Base-by-base conservation (phyloP, 2,113 vertebrate genomes). In the Eudyptes chrysolophus region DNA sequence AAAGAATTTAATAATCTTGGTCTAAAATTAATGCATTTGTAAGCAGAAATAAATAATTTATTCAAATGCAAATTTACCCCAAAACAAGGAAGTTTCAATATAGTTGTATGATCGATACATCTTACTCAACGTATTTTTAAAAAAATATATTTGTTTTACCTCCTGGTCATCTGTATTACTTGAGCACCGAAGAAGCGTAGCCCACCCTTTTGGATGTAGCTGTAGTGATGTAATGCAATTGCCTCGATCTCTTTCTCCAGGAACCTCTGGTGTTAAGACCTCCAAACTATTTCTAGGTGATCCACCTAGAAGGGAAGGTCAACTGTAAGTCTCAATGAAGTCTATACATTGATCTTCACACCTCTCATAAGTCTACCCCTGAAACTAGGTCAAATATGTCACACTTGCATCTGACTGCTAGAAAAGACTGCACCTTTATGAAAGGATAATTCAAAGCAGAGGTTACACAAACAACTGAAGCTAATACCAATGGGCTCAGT, bases 141-240 rank as follows among this genome's bases (percentile, higher is more conserved):
- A 54, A 24, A 25, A 30, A 27, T 27, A 16, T 0, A 16, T 36
- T 62, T 77, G 6, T 18, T 68, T 84, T 98, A 99, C 99, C 99
- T 99, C 99, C 95, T 99, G 99, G 95, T 99, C 99, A 42, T 99
- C 99, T 77, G 98, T 99, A 98, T 99, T 99, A 98, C 99, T 99
- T 87, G 99, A 99, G 98, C 99, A 99, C 19, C 99, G 98, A 72
- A 99, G 99, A 89, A 99, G 98, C 0, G 99, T 98, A 87, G 99
- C 99, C 99, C 99, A 99, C 78, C 99, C 99, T 98, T 99, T 99
- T 5, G 99, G 99, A 57, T 99, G 99, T 36, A 99, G 98, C 97
- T 99, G 99, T 81, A 99, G 98, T 1, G 99, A 99, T 2, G 99
- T 99, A 97, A 99, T 99, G 98, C 99, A 99, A 95, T 99, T 99